Conservation (phyloP, 2,888 invertebrate species). For the Leptura quadrifasciata region DNA sequence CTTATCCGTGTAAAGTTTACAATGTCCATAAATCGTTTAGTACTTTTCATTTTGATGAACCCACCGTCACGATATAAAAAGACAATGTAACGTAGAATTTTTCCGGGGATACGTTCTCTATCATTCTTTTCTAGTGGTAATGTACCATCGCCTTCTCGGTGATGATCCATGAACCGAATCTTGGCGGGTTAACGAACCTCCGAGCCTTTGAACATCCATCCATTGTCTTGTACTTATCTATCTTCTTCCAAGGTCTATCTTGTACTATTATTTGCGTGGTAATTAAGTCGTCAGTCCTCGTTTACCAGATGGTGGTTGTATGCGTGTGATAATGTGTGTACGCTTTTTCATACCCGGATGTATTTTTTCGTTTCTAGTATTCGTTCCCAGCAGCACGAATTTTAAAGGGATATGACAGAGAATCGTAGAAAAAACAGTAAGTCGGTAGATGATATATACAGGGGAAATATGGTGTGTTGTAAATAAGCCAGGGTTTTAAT, state of each 20-base stretch:
- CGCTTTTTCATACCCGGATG: not conserved
- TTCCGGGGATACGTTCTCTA: slow-evolving; percentile 6
- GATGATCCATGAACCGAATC: slow-evolving; percentile 47
- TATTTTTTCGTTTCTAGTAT: not conserved
- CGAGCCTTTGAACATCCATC: slow-evolving; percentile 24
- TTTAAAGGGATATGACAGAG: too few relatives aligned
- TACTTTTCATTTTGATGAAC: not conserved
- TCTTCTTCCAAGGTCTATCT: slow-evolving; percentile 28
- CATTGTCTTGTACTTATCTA: slow-evolving; percentile 30
- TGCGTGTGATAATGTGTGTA: not conserved
- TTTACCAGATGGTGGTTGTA: slow-evolving; percentile 19
- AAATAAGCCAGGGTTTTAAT: too few relatives aligned
- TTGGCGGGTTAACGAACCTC: slow-evolving; percentile 44
- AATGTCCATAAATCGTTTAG: not conserved
- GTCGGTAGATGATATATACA: too few relatives aligned
- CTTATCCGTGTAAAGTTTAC: not conserved
- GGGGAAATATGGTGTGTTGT: too few relatives aligned
- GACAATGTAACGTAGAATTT: not conserved
- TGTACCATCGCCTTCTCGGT: slow-evolving; percentile 18
- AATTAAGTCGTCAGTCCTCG: slow-evolving; percentile 9
- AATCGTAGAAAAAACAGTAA: too few relatives aligned
- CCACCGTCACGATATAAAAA: not conserved
- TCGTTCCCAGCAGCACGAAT: too few relatives aligned
- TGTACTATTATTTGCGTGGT: slow-evolving; percentile 24
- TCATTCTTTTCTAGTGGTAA: slow-evolving; percentile 4